Evolutionary conservation across 2,888 invertebrate genomes (phyloP).

Genomic region (Cabera pusaria): DNA sequence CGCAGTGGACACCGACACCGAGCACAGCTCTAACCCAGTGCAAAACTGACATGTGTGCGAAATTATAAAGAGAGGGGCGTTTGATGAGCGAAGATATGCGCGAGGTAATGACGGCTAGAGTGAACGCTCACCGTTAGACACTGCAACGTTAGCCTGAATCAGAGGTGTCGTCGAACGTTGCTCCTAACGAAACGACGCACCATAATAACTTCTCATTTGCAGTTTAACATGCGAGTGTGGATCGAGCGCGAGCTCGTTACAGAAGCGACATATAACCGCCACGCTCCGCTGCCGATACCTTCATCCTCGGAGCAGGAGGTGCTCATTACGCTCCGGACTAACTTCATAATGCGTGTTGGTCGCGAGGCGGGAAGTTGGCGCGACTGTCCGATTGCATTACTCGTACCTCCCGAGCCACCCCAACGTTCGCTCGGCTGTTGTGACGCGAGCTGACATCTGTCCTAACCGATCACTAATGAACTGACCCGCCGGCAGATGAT

Average conservation of each 20-base stretch:
- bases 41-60: conserved; percentile 7
- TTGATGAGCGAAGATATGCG: conserved; percentile 7
- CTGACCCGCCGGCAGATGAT: too few species aligned
- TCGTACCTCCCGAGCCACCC: too few species aligned
- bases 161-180: conserved; percentile 13
- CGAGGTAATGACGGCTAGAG: conserved; percentile 8
- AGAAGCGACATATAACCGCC: conserved; percentile 13
- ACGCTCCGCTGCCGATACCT: conserved; percentile 17
- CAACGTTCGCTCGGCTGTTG: too few species aligned
- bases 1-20: too few species aligned
- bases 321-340: conserved; percentile 10
- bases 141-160: conserved; percentile 9
- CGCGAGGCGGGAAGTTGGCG: conserved; percentile 1
- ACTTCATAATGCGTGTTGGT: conserved; percentile 11
- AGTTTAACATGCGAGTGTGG: too few species aligned
- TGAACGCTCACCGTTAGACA: conserved; percentile 13
- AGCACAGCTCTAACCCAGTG: conserved; percentile 10
- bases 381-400: conserved; percentile 13
- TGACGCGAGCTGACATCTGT: background rate
- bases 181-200: conserved; percentile 19
- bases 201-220: conserved; percentile 18
- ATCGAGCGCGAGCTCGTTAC: too few species aligned
- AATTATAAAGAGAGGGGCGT: conserved; percentile 6
- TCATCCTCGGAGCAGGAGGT: conserved; percentile 16
- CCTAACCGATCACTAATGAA: too few species aligned